These are phyloP conservation scores for Climacteris rufus DNA, from an alignment of 2,113 vertebrate species.

Conservation along the genomic window DNA sequence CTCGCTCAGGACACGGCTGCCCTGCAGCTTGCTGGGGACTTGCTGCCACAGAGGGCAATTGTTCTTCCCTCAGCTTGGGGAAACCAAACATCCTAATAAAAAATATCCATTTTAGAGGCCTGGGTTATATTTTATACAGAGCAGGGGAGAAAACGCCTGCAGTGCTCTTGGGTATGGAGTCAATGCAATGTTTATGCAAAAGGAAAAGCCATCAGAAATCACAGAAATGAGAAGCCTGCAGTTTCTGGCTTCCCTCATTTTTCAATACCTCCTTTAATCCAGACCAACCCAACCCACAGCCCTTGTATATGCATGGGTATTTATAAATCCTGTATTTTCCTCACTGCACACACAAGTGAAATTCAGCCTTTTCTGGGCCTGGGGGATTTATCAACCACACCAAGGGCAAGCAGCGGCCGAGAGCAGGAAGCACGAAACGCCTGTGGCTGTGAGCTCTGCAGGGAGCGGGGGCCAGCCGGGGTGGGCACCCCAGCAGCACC, in stretches of 20 bases:
- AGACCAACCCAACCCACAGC: constrained; percentile 48
- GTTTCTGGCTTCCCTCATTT: constrained; percentile 57
- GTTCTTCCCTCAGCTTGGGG: not conserved
- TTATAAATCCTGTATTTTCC: constrained; percentile 55
- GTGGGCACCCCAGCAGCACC: not conserved
- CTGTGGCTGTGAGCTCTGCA: not conserved
- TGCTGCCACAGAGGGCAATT: constrained; percentile 13
- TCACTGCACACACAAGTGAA: constrained; percentile 41
- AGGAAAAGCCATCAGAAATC: constrained; percentile 63
- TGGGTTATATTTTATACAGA: not conserved
- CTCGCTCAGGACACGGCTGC: not conserved
- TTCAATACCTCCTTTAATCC: constrained; percentile 67
- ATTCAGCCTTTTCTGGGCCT: constrained; percentile 53
- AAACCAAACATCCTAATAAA: constrained; percentile 28
- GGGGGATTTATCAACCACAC: constrained; percentile 10
- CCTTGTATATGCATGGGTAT: constrained; percentile 42
- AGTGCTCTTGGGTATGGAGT: constrained; percentile 40
- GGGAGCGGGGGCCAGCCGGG: rapidly evolving
- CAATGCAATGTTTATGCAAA: constrained; percentile 52
- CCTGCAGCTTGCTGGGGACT: not conserved
- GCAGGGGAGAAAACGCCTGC: constrained; percentile 19
- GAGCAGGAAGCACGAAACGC: not conserved
- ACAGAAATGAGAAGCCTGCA: constrained; percentile 52
- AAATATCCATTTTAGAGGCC: constrained; percentile 33
- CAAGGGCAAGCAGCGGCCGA: not conserved